Conservation (phyloP, 2,113 vertebrate genomes). For the Hippocampus zosterae region DNA sequence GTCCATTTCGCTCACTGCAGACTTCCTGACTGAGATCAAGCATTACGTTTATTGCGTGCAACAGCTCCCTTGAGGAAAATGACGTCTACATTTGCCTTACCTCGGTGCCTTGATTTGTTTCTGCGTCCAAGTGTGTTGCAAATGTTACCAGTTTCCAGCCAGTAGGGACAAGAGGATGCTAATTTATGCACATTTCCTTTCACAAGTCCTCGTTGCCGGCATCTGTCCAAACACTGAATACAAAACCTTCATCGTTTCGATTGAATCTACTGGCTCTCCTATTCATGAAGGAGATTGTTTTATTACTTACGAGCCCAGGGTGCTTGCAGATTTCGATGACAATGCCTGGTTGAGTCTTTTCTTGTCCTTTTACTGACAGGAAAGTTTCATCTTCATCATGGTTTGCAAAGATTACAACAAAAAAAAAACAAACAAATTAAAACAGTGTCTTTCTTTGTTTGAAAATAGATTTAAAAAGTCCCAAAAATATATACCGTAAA, state of each 20-base stretch:
- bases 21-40: not conserved
- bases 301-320: not conserved
- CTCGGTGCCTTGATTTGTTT: not conserved
- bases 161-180: not conserved
- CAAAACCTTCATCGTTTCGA: not conserved
- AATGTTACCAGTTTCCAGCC: not conserved
- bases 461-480: not conserved
- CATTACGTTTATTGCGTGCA: not conserved
- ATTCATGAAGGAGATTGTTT: not conserved
- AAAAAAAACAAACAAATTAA: no score
- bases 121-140: not conserved
- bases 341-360: not conserved
- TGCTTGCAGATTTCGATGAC: not conserved
- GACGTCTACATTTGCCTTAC: conserved; percentile 2
- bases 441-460: not conserved
- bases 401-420: no score
- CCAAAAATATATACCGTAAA: not conserved
- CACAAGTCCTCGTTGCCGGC: not conserved
- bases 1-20: not conserved
- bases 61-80: not conserved
- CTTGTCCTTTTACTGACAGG: not conserved
- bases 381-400: not conserved
- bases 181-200: not conserved
- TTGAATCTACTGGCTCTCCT: not conserved
- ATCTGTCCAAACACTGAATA: not conserved